A percentile compares a stretch with the other conserved stretches of the same genome.
Conservation (phyloP, 2,888 invertebrate species). For the Spodoptera littoralis region DNA sequence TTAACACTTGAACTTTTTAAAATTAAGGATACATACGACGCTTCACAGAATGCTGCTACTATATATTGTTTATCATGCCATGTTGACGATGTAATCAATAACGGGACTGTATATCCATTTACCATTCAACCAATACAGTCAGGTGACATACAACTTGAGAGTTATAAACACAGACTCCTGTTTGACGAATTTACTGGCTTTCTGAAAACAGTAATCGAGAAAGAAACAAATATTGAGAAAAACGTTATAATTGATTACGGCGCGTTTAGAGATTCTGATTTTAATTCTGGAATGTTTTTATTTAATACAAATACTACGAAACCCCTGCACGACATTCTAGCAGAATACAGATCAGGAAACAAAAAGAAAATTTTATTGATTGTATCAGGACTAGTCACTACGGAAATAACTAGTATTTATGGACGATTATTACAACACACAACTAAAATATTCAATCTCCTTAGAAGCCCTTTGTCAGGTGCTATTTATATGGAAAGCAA, state of each 20-base stretch:
- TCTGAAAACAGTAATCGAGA: conserved; percentile 92
- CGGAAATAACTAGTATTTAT: conserved; percentile 94
- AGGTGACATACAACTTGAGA: conserved; percentile 95
- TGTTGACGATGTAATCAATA: conserved; percentile 63
- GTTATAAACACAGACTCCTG: conserved; percentile 92
- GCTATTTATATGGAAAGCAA: conserved; percentile 94
- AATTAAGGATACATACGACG: conserved; percentile 78
- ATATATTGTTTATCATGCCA: conserved; percentile 75
- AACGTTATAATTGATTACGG: conserved; percentile 91
- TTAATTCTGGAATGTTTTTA: conserved; percentile 98
- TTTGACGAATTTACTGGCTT: conserved; percentile 95
- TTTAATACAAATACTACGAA: conserved; percentile 96
- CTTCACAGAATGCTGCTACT: conserved; percentile 72
- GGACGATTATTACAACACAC: conserved; percentile 93
- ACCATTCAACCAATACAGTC: conserved; percentile 91
- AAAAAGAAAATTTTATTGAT: conserved; percentile 91
- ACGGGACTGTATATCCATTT: conserved; percentile 65
- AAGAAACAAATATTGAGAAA: conserved; percentile 74
- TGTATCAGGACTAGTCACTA: conserved; percentile 94
- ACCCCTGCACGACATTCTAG: conserved; percentile 93
- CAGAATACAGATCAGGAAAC: conserved; percentile 90
- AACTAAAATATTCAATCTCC: conserved; percentile 93
- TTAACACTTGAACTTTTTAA: conserved; percentile 92
- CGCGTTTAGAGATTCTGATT: conserved; percentile 95
- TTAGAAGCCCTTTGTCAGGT: conserved; percentile 90